Base-by-base conservation (phyloP, 1,140 invertebrate genomes). In the Aphidius gifuensis region DNA sequence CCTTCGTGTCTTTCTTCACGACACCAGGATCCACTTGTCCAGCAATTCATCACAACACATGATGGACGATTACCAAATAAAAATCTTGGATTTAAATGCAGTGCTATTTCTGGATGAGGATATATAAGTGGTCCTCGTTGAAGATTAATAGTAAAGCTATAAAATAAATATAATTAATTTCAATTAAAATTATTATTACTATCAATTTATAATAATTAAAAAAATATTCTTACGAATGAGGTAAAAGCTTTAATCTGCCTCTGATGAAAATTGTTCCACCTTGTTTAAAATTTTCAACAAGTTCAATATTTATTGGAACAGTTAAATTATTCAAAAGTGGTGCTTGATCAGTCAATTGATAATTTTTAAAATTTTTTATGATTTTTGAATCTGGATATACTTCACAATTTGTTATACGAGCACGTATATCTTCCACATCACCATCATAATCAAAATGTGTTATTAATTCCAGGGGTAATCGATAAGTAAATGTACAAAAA, bases 41-140 rank as follows among this genome's bases (percentile, higher is more conserved):
- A 82, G 55, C 74, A 77, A 65, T 83, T 83, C 73, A 81, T 75
- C n/a, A 81, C 74, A 9, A 83, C 75, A 23, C 72, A 78, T 0
- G 77, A 71, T 6, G 70, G 67, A 8, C 59, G 64, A 56, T 48
- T 76, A 50, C 79, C 77, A 47, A 76, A 78, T 43, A 68, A 65
- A 74, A 88, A 88, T 53, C 87, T 78, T 8, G 87, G 86, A 76
- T 88, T 88, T 55, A 89, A 74, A 74, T 88, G 87, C 66, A 88
- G 77, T 40, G 83, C 80, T 48, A 88, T 85, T 16, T 76, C 71
- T 7, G 86, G 85, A 80, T 87, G 85, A 3, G 87, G 87, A 79
- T 86, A 88, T 55, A 85, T 78, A 32, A 82, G 79, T 59, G 82
- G 76, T 5, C 84, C 85, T 59, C 84, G 81, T 70, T 89, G 87